A percentile compares a stretch with the other conserved stretches of the same genome.
Evolutionary conservation across 2,797 vertebrate species (phyloP).

Genomic region (Cryptoprocta ferox): DNA sequence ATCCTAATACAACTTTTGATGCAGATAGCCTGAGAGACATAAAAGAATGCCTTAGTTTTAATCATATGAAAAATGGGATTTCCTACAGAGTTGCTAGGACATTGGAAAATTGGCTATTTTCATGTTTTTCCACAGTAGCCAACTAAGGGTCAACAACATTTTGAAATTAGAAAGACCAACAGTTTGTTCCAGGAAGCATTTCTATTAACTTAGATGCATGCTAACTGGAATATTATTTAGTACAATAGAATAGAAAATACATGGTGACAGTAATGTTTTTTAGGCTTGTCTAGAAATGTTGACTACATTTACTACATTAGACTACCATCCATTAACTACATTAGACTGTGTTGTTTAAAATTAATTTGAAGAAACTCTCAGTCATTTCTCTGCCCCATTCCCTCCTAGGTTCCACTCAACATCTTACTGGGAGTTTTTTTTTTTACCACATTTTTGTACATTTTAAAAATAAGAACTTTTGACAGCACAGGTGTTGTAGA

Average conservation of each 20-base stretch:
- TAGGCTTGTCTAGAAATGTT: neutral
- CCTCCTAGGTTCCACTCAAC: neutral
- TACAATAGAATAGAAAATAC: neutral
- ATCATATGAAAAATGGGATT: neutral
- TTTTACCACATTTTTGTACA: conserved; percentile 31
- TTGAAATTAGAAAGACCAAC: neutral
- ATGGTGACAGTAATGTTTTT: neutral
- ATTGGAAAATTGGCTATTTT: neutral
- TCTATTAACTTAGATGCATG: neutral
- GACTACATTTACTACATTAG: neutral
- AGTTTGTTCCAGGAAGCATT: neutral
- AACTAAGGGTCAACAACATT: neutral
- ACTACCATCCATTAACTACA: neutral
- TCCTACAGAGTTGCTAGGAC: neutral
- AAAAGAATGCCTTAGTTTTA: neutral
- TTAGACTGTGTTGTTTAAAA: neutral
- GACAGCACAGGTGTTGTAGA: conserved; percentile 33
- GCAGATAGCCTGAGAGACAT: neutral
- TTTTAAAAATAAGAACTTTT: conserved; percentile 47
- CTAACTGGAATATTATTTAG: neutral
- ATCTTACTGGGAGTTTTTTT: neutral
- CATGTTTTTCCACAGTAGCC: neutral
- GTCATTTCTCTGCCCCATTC: neutral
- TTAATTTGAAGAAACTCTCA: neutral
- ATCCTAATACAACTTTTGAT: neutral